Evolutionary conservation across 2,888 invertebrate species (phyloP), one percentile per base, ranked within the genome.

Genomic region (Watsonalla cultraria): DNA sequence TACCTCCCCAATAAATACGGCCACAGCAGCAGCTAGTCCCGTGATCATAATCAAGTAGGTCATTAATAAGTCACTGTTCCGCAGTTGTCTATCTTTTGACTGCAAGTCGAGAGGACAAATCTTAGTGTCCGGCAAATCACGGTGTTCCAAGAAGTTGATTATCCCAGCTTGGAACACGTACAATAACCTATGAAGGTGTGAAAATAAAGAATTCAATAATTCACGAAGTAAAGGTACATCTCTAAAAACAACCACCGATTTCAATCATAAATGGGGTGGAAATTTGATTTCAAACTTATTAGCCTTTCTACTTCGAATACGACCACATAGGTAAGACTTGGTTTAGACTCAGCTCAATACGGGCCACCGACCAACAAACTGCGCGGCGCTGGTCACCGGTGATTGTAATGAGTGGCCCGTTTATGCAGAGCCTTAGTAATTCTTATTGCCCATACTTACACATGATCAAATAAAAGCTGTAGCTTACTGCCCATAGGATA

Each of bases 61-160:
- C 91, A 96, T 94, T 66, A 93, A 79, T 0, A 97, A 91, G 78
- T 97, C 97, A 5, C 93, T 92, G 73, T 96, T 95, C 59, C 94
- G 85, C 7, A 97, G 84, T 72, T 94, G 94, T 0, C 96, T 91
- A 70, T 97, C 97, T 46, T 94, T 95, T 54, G 95, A 95, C 63
- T 95, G 95, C 62, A 97, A 85, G 80, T 97, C 94, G 52, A 96
- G 90, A 0, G 97, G 96, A 65, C 97, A 97, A 48, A 96, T 95
- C 73, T 94, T 93, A 0, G 95, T 94, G 61, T 93, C 92, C 0
- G 97, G 96, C 62, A 96, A 76, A 61, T 93, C 92, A 57, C 90
- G 84, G 0, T 87, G 86, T 51, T 94, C 90, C 51, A 94, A 90
- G 66, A 93, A 94, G 59, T 93, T 92, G 7, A 96, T 92, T 54